Base-by-base conservation (phyloP, 2,888 invertebrate species). In the Callosobruchus maculatus region DNA sequence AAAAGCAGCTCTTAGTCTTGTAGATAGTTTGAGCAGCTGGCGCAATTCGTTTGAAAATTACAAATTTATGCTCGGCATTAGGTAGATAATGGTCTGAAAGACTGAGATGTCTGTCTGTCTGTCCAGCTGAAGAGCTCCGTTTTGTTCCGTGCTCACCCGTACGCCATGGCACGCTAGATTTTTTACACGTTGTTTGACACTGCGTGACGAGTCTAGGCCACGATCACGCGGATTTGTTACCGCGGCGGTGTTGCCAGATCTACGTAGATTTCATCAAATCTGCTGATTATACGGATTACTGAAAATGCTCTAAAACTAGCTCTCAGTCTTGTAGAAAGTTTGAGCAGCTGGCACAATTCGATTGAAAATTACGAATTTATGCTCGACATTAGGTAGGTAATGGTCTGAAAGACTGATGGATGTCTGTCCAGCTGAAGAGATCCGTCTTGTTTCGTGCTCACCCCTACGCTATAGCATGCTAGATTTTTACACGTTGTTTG, bases 1-100 rank as follows among this genome's bases (percentile, higher is more conserved):
- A n/a, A n/a, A n/a, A n/a, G n/a, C n/a, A n/a, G n/a, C n/a, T n/a
- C n/a, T n/a, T n/a, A n/a, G n/a, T n/a, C n/a, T n/a, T n/a, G n/a
- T n/a, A n/a, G n/a, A n/a, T n/a, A n/a, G n/a, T n/a, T n/a, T n/a
- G n/a, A n/a, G n/a, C n/a, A n/a, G n/a, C n/a, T n/a, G n/a, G n/a
- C n/a, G n/a, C n/a, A n/a, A n/a, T n/a, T n/a, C n/a, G n/a, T n/a
- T n/a, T n/a, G n/a, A n/a, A n/a, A n/a, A n/a, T n/a, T n/a, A n/a
- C n/a, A n/a, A n/a, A n/a, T n/a, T n/a, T n/a, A n/a, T n/a, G n/a
- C n/a, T n/a, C n/a, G n/a, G n/a, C n/a, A n/a, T n/a, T n/a, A n/a
- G n/a, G 74, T 83, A 83, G 84, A 83, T 86, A 86, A 86, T 86
- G 85, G 85, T 83, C 85, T 84, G 83, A 83, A 81, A 84, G 84